Conservation (phyloP, 2,888 invertebrate species). For the Deilephila porcellus region DNA sequence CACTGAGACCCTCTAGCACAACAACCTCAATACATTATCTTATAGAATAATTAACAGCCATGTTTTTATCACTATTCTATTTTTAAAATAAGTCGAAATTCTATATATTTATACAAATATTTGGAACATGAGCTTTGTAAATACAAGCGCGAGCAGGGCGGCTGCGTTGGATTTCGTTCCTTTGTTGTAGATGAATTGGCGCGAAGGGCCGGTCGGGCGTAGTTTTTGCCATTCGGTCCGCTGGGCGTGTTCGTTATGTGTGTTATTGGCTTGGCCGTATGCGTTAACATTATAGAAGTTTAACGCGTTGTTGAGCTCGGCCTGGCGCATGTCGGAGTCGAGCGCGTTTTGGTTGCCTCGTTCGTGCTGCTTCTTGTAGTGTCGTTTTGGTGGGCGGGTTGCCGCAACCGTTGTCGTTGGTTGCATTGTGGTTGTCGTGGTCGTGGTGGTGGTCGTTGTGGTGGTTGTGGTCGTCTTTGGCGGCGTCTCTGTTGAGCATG, state of each 20-base stretch:
- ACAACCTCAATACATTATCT: constrained; percentile 74
- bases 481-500: constrained; percentile 74
- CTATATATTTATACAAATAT: constrained; percentile 41
- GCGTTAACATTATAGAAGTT: constrained; percentile 69
- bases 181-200: constrained; percentile 68
- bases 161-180: constrained; percentile 36
- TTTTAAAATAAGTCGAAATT: constrained; percentile 43
- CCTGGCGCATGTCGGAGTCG: constrained; percentile 68
- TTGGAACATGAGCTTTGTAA: constrained; percentile 36
- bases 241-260: constrained; percentile 73
- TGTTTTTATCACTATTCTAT: constrained; percentile 73
- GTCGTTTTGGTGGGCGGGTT: constrained; percentile 70
- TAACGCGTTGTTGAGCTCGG: constrained; percentile 70
- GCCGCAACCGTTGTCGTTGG: constrained; percentile 62
- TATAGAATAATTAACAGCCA: constrained; percentile 80
- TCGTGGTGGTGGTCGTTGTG: constrained; percentile 73
- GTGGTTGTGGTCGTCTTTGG: constrained; percentile 77
- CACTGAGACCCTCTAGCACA: constrained; percentile 66
- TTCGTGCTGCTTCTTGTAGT: constrained; percentile 72
- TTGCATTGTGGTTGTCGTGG: constrained; percentile 64
- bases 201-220: constrained; percentile 74
- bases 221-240: constrained; percentile 76
- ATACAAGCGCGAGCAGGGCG: constrained; percentile 25
- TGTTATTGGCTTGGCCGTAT: constrained; percentile 62
- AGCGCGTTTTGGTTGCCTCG: constrained; percentile 70